Base-by-base conservation (phyloP, 1,140 invertebrate species). In the Gerris buenoi region DNA sequence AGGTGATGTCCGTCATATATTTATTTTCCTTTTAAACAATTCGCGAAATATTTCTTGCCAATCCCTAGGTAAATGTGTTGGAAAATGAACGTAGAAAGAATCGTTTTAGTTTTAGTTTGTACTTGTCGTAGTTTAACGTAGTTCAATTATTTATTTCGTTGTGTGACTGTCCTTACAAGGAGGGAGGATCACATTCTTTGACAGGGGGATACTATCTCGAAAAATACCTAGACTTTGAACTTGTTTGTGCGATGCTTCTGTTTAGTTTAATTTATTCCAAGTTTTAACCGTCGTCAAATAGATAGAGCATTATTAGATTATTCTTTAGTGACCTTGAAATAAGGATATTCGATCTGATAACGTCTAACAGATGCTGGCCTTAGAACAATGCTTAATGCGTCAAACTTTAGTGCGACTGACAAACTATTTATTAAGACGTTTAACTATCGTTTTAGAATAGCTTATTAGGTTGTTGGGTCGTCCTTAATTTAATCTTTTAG, bases 131-230 rank as follows among this genome's bases (percentile, higher is more conserved):
- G 22, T 60, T 15, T 22, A 3, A 22, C 22, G 22, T 60, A 22
- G 3, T 60, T 25, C 23, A 13, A 22, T 60, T 60, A 13, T 25
- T 13, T 22, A 60, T 22, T 60, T 22, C 23, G 5, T 14, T 10
- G 10, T 15, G 15, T 5, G 58, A 5, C 23, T 60, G 58, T 60
- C 22, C 3, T 13, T 60, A 5, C 58, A 60, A 60, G 58, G 58
- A 56, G 46, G 58, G 58, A 60, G 58, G 58, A 60, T 60, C 58
- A 60, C 58, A 60, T 60, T 60, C 58, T 60, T 60, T 60, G 33
- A 60, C 58, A 22, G 58, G 10, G 23, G 15, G 22, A 60, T 13
- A 60, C 3, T 22, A 13, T 22, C 15, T 5, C 3, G 23, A 60
- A 13, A 5, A 5, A 25, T 15, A 22, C 3, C 3, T 60, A 25